These are phyloP conservation scores for Spea multiplicata DNA, from an alignment of 2,113 vertebrate genomes.

Conservation along the genomic window DNA sequence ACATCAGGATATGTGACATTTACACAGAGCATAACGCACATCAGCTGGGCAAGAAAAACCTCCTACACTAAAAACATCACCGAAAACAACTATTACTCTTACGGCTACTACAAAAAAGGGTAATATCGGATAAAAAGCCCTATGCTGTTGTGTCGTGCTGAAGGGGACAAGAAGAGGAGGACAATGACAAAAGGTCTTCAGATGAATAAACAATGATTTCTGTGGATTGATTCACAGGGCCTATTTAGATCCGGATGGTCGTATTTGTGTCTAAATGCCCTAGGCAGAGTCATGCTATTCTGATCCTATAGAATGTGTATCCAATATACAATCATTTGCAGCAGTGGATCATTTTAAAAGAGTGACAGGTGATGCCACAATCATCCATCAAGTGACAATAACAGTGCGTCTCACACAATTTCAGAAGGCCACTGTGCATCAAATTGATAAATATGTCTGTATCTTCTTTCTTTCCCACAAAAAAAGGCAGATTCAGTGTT, in stretches of 20 bases:
- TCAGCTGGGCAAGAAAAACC: constrained; percentile 9
- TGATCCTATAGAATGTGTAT: constrained; percentile 32
- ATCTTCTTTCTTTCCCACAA: constrained; percentile 31
- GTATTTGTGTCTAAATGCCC: constrained; percentile 21
- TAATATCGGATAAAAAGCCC: constrained; percentile 37
- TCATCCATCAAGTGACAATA: constrained; percentile 49
- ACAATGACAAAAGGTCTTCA: constrained; percentile 44
- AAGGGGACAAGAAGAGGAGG: constrained; percentile 35
- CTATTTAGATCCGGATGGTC: constrained; percentile 34
- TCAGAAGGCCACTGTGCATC: constrained; percentile 41
- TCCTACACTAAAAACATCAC: constrained; percentile 19
- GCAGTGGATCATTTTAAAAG: constrained; percentile 41
- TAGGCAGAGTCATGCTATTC: constrained; percentile 38
- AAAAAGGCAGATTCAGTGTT: neutral
- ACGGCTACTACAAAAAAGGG: constrained; percentile 23
- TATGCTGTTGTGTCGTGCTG: constrained; percentile 41
- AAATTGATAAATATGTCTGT: constrained; percentile 46
- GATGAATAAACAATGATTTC: constrained; percentile 47
- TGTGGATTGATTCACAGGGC: constrained; percentile 31
- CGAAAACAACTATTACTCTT: constrained; percentile 12
- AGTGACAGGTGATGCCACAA: constrained; percentile 40
- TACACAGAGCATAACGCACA: neutral
- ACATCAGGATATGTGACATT: constrained; percentile 8
- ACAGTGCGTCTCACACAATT: constrained; percentile 40
- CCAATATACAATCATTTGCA: constrained; percentile 45